Conservation (phyloP, 2,113 vertebrate species). For the Oryzias celebensis region DNA sequence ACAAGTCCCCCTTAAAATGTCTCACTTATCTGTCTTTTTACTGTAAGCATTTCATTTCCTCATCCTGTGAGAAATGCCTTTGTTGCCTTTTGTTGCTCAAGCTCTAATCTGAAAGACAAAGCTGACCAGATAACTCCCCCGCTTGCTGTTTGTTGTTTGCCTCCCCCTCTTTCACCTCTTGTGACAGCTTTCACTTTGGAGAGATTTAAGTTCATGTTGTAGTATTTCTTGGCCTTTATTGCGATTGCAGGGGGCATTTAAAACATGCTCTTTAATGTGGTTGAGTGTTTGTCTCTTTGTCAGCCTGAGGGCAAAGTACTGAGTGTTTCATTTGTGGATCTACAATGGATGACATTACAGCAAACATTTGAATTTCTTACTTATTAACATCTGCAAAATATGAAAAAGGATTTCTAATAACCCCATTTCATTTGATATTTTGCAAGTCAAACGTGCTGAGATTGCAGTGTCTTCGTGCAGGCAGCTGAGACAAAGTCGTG, state of each 20-base stretch:
- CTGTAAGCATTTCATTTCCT: conserved; percentile 83
- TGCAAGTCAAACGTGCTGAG: conserved; percentile 69
- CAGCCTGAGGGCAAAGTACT: conserved; percentile 53
- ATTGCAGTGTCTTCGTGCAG: conserved; percentile 66
- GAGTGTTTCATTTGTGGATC: conserved; percentile 52
- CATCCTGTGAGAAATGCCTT: conserved; percentile 71
- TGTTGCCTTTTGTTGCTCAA: conserved; percentile 64
- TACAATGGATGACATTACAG: conserved; percentile 56
- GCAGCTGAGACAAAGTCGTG: conserved; percentile 49
- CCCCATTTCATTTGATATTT: conserved; percentile 41
- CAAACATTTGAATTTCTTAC: conserved; percentile 36
- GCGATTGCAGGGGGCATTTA: conserved; percentile 47
- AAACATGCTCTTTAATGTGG: conserved; percentile 55
- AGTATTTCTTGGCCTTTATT: conserved; percentile 48
- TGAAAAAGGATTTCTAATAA: conserved; percentile 20
- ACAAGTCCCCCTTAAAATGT: conserved; percentile 48
- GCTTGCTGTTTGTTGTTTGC: conserved; percentile 56
- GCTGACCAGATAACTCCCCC: conserved; percentile 57
- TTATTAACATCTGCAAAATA: conserved; percentile 18
- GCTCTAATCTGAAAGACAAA: conserved; percentile 83
- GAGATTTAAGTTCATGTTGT: conserved; percentile 47
- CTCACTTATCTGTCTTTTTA: conserved; percentile 61
- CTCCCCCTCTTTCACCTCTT: conserved; percentile 52
- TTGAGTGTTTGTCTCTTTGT: conserved; percentile 55
- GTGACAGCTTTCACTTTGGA: conserved; percentile 60